Evolutionary conservation across 2,113 vertebrate genomes (phyloP).

Genomic region (Rattus rattus): DNA sequence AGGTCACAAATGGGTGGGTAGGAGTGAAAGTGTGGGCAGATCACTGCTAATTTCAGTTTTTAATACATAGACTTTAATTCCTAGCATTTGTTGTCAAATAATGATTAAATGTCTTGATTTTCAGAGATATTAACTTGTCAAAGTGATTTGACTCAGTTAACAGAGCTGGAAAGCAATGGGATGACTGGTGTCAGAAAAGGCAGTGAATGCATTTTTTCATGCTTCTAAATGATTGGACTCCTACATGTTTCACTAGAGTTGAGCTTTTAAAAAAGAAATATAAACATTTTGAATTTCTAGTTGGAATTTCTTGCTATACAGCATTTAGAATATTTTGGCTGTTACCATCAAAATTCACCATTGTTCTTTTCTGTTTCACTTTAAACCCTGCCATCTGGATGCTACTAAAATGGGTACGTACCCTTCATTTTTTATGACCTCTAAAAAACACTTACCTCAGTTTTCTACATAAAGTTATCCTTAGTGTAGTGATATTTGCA

Average conservation of each 20-base stretch:
- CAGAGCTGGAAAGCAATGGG: neutral
- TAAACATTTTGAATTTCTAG: neutral
- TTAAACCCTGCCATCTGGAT: neutral
- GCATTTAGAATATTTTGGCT: slow-evolving; percentile 34
- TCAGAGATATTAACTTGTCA: neutral
- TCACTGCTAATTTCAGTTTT: slow-evolving; percentile 16
- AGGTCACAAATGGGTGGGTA: neutral
- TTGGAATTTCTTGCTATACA: neutral
- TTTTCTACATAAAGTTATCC: neutral
- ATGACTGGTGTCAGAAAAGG: neutral
- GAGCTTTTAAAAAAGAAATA: neutral
- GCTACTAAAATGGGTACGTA: neutral
- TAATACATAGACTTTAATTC: slow-evolving; percentile 15
- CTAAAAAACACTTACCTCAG: neutral
- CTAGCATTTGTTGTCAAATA: slow-evolving; percentile 32
- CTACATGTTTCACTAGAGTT: slow-evolving; percentile 7
- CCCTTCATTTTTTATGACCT: neutral
- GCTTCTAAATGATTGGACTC: neutral
- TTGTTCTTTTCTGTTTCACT: neutral
- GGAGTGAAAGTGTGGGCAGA: neutral
- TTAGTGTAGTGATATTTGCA: slow-evolving; percentile 4
- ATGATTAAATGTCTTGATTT: slow-evolving; percentile 21
- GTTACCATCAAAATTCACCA: neutral
- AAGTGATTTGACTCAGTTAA: neutral
- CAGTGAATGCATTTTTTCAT: neutral